Base-by-base conservation (phyloP, 2,113 vertebrate genomes). In the Tachycineta bicolor region DNA sequence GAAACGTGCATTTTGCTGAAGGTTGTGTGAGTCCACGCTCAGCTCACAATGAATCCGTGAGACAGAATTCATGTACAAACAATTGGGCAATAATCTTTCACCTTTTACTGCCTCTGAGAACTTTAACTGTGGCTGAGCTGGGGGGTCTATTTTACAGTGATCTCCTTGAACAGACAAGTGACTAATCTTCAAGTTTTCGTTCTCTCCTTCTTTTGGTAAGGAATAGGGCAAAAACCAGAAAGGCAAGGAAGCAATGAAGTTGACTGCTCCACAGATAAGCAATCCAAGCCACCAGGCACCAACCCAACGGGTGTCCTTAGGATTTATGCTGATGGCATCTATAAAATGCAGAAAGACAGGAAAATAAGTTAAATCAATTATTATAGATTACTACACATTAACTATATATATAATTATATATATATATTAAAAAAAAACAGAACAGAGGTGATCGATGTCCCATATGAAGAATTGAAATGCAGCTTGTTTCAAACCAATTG, bases 221-320 rank as follows among this genome's bases (percentile, higher is more conserved):
- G 96, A 96, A 20, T 97, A 94, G 17, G 99, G 99, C 74, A 99
- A 86, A 97, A 99, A 99, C 98, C 98, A 99, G 97, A 99, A 99
- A 46, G 99, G 99, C 49, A 99, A 93, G 22, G 98, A 98, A 65
- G 98, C 96, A 50, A 98, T n/a, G 50, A 99, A 90, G 60, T 96
- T 96, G 33, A 98, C 71, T 37, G 39, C 65, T 31, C 99, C 98
- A 60, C 98, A 98, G 26, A 99, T 90, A 33, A 99, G 88, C 89
- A 99, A 98, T 33, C 98, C 97, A 83, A 99, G 91, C 99, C 99
- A 99, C 99, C 99, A 99, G 63, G 99, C 99, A 8, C 99, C 99
- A 60, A 99, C 99, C 99, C 99, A 99, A 12, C 99, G 98, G 8
- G 97, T 96, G 59, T 99, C 99, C 39, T 97, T 98, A 0, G 99